These are phyloP conservation scores for Corythornis vintsioides DNA, from an alignment of 2,113 vertebrate species.

Conservation along the genomic window DNA sequence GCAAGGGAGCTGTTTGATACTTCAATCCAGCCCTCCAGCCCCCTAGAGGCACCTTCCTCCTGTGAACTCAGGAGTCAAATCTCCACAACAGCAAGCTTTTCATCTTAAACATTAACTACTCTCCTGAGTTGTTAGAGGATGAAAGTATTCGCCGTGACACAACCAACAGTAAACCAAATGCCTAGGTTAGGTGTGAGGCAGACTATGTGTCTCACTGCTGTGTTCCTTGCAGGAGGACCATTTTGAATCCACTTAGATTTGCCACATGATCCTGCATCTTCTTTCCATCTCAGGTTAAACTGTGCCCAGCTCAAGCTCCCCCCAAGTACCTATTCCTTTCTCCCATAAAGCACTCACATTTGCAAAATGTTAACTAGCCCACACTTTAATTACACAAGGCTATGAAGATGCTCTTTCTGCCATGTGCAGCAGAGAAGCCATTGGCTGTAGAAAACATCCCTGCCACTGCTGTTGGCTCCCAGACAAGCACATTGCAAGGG, in stretches of 20 bases:
- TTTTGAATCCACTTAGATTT: not conserved
- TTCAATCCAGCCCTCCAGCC: conserved; percentile 57
- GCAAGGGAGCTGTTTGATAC: conserved; percentile 35
- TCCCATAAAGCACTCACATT: not conserved
- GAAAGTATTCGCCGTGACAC: not conserved
- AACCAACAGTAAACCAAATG: not conserved
- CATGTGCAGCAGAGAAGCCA: not conserved
- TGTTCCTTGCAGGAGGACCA: not conserved
- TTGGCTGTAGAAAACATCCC: not conserved
- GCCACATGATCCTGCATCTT: too few relatives aligned
- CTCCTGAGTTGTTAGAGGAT: conserved; percentile 40
- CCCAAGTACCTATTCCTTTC: not conserved
- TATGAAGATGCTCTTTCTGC: not conserved
- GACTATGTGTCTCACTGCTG: not conserved
- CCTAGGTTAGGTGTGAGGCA: not conserved
- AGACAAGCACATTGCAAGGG: not conserved
- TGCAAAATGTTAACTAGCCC: not conserved
- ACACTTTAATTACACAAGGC: not conserved
- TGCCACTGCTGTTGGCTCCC: not conserved
- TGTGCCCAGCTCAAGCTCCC: not conserved
- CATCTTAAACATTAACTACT: conserved; percentile 60
- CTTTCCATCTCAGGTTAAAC: not conserved
- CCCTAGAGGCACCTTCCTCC: conserved; percentile 64
- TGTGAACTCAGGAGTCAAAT: conserved; percentile 58
- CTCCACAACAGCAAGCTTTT: conserved; percentile 60